A percentile compares a stretch with the other conserved stretches of the same genome.
These are phyloP conservation scores for Columba livia DNA, from an alignment of 2,113 vertebrate species.

Conservation along the genomic window DNA sequence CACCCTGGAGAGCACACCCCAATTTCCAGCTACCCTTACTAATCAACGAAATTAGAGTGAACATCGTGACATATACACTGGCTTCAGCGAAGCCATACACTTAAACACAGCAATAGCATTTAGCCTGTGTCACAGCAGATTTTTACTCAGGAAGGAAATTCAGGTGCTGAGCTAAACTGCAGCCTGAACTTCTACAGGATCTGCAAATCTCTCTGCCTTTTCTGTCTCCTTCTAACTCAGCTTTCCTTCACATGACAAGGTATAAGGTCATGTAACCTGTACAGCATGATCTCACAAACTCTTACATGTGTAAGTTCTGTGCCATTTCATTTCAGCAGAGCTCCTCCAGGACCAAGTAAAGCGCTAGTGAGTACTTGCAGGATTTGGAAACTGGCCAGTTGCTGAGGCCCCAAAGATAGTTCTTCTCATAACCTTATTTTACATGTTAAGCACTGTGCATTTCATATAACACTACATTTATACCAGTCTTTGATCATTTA, in stretches of 20 bases:
- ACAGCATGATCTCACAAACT: not conserved
- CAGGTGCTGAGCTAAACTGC: not conserved
- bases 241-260: not conserved
- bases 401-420: not conserved
- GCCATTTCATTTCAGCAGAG: not conserved
- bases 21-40: not conserved
- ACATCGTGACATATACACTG: fast-evolving
- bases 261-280: fast-evolving
- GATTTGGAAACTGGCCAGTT: not conserved
- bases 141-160: not conserved
- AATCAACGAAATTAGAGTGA: not conserved
- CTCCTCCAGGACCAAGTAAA: not conserved
- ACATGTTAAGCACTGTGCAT: not conserved
- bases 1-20: fast-evolving
- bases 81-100: not conserved
- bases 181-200: not conserved
- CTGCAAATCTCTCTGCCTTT: not conserved
- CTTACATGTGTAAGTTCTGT: fast-evolving
- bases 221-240: not conserved
- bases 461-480: not conserved
- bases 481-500: not conserved
- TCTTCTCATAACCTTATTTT: not conserved
- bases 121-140: no score
- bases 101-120: not conserved
- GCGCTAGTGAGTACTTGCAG: not conserved